Conservation (phyloP, 2,797 vertebrate species). For the Xyrichtys novacula region DNA sequence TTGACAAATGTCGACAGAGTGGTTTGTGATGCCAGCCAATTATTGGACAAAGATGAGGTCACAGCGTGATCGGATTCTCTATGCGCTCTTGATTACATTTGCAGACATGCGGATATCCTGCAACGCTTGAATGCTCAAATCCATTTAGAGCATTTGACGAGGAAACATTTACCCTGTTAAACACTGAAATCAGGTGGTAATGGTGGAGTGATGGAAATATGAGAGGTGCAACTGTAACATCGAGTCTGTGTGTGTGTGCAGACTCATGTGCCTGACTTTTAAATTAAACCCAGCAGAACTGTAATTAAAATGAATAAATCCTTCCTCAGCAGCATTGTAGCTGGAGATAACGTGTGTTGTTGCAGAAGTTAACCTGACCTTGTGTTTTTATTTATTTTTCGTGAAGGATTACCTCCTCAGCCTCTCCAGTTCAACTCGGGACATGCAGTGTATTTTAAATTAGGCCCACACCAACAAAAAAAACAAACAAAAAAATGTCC, state of each 20-base stretch:
- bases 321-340: conserved; percentile 9
- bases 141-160: conserved; percentile 60
- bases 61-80: conserved; percentile 37
- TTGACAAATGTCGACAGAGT: conserved; percentile 22
- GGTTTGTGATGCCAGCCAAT: conserved; percentile 18
- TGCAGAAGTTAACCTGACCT: conserved; percentile 7
- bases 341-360: conserved; percentile 13
- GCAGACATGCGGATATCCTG: conserved; percentile 37
- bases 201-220: conserved; percentile 24
- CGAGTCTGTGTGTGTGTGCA: conserved; percentile 19
- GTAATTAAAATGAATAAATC: conserved; percentile 50
- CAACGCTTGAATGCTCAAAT: conserved; percentile 57
- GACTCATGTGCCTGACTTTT: conserved; percentile 34
- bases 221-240: conserved; percentile 29
- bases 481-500: neutral
- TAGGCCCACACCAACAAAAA: too few relatives aligned
- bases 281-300: conserved; percentile 40
- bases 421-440: neutral
- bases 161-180: conserved; percentile 65
- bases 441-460: neutral
- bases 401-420: neutral
- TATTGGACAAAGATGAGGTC: conserved; percentile 38
- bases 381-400: neutral
- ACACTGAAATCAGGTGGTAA: conserved; percentile 51
- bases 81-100: conserved; percentile 53